Percentiles rank a stretch among this genome's conserved stretches.
phyloP scores from a whole-genome alignment of 2,797 vertebrate genomes.

The Hoplostethus mediterraneus region DNA sequence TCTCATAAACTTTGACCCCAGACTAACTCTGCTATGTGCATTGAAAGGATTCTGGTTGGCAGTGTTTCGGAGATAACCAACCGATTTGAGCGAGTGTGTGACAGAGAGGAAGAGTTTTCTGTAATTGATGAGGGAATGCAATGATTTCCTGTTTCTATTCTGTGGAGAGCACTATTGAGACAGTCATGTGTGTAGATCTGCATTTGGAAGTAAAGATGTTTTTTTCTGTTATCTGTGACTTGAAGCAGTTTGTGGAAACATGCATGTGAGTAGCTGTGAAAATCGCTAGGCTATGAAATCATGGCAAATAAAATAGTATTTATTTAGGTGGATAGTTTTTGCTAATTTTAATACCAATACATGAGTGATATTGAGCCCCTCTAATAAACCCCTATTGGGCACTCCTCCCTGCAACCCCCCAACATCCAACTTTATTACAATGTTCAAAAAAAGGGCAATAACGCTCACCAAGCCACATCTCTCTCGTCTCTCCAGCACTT shows the following conservation, averaged over 20 bases:
- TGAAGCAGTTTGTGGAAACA: constrained; percentile 5
- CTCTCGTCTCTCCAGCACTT: too few relatives aligned
- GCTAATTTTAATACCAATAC: neutral
- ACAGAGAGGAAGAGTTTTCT: neutral
- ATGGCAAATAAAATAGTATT: neutral
- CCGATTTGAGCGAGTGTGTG: neutral
- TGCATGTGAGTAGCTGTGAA: neutral
- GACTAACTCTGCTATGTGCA: constrained; percentile 11
- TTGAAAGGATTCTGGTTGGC: constrained; percentile 22
- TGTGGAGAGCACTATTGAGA: neutral
- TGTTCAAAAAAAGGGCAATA: too few relatives aligned
- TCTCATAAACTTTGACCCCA: constrained; percentile 51
- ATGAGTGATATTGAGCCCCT: too few relatives aligned
- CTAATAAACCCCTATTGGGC: too few relatives aligned
- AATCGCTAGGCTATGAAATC: neutral
- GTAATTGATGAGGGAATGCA: neutral
- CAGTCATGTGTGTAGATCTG: neutral
- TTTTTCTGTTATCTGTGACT: neutral
- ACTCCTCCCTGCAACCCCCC: too few relatives aligned
- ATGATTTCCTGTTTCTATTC: neutral
- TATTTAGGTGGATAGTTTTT: too few relatives aligned
- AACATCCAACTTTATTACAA: too few relatives aligned
- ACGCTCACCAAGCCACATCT: too few relatives aligned
- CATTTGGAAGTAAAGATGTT: neutral
- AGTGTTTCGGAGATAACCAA: neutral